Evolutionary conservation across 2,113 vertebrate genomes (phyloP), one percentile per base, ranked within the genome.

Genomic region (Dascyllus trimaculatus): DNA sequence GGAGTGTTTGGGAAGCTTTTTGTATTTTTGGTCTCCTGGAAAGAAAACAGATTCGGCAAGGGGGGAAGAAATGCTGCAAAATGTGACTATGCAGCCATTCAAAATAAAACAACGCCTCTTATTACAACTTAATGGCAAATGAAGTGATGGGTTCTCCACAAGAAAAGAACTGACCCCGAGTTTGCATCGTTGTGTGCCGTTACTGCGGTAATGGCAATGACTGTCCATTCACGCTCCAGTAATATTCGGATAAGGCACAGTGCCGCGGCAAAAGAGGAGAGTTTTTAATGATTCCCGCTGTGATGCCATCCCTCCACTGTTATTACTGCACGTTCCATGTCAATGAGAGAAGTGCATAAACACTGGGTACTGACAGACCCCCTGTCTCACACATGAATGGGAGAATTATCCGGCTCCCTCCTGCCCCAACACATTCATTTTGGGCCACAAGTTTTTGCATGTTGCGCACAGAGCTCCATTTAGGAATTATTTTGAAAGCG

Each of bases 271-370:
- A 75, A 91, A 87, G 26, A 73, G 54, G 56, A 84, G 67, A 71
- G 17, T 91, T 92, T 92, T 88, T 88, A 90, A 80, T 78, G 79
- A 70, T 62, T 85, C 91, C 88, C 38, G 73, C 90, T 87, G 91
- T 29, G 89, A 88, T 69, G 73, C 80, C 83, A 63, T 75, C 76
- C 81, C 90, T 83, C 87, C 90, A 91, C 93, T 92, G 88, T 92
- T 88, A 93, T 95, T 94, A 93, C 85, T 43, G 70, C 58, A 67
- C 54, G 80, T 90, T 93, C 89, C 88, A 62, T 77, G 90, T 87
- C 91, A 87, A 68, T 7, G 82, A 91, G 87, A 90, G 86, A 85
- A 77, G 81, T 79, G 67, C 88, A 85, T 93, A 91, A 92, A 90
- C 85, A 94, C 81, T 83, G 90, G 90, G 84, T 91, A 81, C 64